Evolutionary conservation across 2,113 vertebrate species (phyloP).

Genomic region (Cyanoramphus novaezelandiae): DNA sequence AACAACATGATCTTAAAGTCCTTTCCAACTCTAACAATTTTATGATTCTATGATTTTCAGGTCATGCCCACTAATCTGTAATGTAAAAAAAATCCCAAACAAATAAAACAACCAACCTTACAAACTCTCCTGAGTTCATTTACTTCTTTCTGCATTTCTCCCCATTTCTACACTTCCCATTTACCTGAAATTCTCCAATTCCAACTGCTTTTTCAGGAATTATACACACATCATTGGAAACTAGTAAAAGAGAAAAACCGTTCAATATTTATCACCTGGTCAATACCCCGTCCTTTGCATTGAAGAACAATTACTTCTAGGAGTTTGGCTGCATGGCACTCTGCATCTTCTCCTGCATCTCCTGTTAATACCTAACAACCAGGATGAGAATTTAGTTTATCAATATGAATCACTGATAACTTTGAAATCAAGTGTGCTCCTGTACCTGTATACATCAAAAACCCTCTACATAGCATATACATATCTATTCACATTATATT

Average conservation of each 20-base stretch:
- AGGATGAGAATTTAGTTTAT: neutral
- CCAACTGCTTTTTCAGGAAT: neutral
- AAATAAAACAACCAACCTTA: neutral
- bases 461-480: neutral
- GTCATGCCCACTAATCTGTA: neutral
- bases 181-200: neutral
- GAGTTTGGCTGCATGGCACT: constrained; percentile 95
- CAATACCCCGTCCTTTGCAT: constrained; percentile 91
- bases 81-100: neutral
- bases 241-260: neutral
- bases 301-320: constrained; percentile 96
- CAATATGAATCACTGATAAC: neutral
- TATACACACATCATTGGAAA: neutral
- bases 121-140: neutral
- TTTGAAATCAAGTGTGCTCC: neutral
- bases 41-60: neutral
- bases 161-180: neutral
- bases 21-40: neutral
- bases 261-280: constrained; percentile 81
- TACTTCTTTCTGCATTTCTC: neutral
- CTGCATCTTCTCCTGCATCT: constrained; percentile 91
- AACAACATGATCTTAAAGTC: neutral
- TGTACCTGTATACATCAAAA: neutral
- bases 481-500: neutral
- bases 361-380: constrained; percentile 85